Conservation (phyloP, 2,888 invertebrate genomes). For the Drosophila monieri region DNA sequence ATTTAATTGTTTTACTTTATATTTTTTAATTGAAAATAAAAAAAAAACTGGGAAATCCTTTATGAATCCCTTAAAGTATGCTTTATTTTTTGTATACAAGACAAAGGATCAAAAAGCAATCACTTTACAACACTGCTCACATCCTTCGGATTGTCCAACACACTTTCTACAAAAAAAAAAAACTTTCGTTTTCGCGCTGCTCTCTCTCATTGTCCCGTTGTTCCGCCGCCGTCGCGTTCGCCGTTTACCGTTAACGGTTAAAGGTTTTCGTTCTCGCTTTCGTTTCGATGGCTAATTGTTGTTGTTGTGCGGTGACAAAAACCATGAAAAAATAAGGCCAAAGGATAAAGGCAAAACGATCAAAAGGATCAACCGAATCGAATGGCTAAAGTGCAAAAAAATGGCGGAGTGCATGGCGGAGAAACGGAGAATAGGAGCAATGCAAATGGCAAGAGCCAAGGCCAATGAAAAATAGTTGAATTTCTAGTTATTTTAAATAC, state of each 20-base stretch:
- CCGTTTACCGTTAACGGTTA: conserved; percentile 1
- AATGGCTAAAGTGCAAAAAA: neutral
- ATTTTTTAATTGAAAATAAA: too few species aligned
- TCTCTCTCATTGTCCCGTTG: conserved; percentile 41
- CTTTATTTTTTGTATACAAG: neutral
- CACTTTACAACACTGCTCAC: neutral
- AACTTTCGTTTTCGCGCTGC: conserved; percentile 7
- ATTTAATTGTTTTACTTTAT: neutral
- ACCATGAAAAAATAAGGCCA: neutral
- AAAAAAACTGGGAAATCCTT: too few species aligned
- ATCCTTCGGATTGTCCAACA: neutral
- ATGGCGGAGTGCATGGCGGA: conserved; percentile 29
- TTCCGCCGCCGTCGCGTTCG: conserved; percentile 17
- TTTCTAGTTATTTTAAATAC: conserved; percentile 62
- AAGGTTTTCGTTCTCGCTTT: neutral
- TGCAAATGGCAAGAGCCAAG: conserved; percentile 43
- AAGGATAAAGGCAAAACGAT: neutral
- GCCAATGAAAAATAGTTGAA: conserved; percentile 59
- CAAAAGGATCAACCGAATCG: neutral
- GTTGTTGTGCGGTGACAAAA: conserved; percentile 1
- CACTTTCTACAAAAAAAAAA: neutral
- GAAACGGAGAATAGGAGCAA: conserved; percentile 60
- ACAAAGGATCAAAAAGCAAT: neutral
- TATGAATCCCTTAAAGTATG: neutral
- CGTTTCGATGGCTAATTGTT: conserved; percentile 2